Evolutionary conservation across 2,888 invertebrate genomes (phyloP), one percentile per base, ranked within the genome.

Genomic region (Plemyria rubiginata): DNA sequence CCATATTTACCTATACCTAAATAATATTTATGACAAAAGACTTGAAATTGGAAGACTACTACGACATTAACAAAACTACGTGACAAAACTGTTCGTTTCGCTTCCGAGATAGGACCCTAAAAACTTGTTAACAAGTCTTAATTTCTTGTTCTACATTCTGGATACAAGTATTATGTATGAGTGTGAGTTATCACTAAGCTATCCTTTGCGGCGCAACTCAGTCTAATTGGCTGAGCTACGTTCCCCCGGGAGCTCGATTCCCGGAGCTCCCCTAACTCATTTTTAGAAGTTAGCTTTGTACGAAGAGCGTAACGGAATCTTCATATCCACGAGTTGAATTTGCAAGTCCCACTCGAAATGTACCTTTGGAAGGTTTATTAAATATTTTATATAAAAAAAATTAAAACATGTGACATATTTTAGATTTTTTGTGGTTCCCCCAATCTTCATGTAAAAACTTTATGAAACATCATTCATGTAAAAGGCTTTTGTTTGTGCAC

Each of bases 241-340:
- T 59, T 48, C 59, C 59, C 46, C 12, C 4, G 59, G 29, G 54
- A 55, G 55, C 58, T 61, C 52, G 13, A 32, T 58, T 54, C 60
- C 46, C 40, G 54, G 22, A 22, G n/a, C 43, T 51, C 40, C 15
- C 41, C 52, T 65, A 62, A 67, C 65, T 67, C 62, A 62, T 58
- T 62, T 67, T 57, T 15, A 57, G 58, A 65, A 62, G 63, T 63
- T 62, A 62, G 62, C 65, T 65, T 62, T 67, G 65, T 54, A 62
- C 38, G 43, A 50, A 29, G 36, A 16, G 46, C 56, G 52, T 46
- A 48, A 56, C 29, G 41, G 43, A 32, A 62, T 53, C 29, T 48
- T 57, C 52, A 62, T 56, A 56, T 53, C 56, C 46, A 40, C 12
- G n/a, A 43, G 40, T 43, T 43, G 41, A 41, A 48, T 62, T 48